Base-by-base conservation (phyloP, 2,888 invertebrate species). In the Pristionchus mayeri region DNA sequence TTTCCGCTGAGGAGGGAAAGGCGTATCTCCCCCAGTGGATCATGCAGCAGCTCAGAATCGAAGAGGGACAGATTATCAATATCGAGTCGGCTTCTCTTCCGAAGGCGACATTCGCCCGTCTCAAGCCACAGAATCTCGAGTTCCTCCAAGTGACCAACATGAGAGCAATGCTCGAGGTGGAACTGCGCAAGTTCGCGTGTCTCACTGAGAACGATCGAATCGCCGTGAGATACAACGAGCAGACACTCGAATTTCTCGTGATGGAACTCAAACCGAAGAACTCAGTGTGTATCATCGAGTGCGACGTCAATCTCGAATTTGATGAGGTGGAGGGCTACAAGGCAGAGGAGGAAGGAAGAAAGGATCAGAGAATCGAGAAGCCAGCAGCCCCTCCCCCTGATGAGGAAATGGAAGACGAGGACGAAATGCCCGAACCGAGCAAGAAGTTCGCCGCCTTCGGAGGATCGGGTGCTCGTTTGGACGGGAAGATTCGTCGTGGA, bases 231-330 rank as follows among this genome's bases (percentile, higher is more conserved):
- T 99, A 99, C 93, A 99, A 99, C 94, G 96, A 97, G 85, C 96
- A 94, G 91, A 93, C 94, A 71, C 85, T 90, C 93, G 98, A 99
- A 93, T 94, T 99, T 89, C 96, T 97, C 92, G 98, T 99, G 18
- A 94, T 98, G 90, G 98, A 99, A 94, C 97, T 98, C 0, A 96
- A 96, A 93, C 99, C 99, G 0, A 97, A 34, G n/a, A 34, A 44
- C 24, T 37, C 76, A 7, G 75, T 90, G 60, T 90, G 90, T 79
- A 99, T 99, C 88, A 98, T 99, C 90, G 99, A 99, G 94, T 99
- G 99, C 94, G 99, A 99, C 94, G 98, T 99, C 97, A 98, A 99
- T 94, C 97, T 98, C 30, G 98, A 99, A 93, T 99, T 99, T 94
- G 98, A 98, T 4, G 95, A 98, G 0, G 98, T 98, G 0, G n/a